Base-by-base conservation (phyloP, 2,113 vertebrate genomes). In the Indri indri region DNA sequence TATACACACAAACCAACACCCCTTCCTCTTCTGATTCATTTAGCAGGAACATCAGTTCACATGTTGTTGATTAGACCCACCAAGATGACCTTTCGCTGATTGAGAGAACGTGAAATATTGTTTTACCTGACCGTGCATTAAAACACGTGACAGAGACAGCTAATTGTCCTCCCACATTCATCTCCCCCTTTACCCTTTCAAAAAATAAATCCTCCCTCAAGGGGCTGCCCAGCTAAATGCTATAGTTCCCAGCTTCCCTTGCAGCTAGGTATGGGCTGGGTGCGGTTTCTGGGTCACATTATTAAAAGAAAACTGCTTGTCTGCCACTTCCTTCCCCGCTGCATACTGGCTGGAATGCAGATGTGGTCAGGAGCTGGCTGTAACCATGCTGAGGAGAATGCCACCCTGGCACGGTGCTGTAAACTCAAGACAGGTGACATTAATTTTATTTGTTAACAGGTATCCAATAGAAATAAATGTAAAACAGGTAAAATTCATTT, bases 401-500 rank as follows among this genome's bases (percentile, higher is more conserved):
- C 7, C 17, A 59, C n/a, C 32, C 13, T 18, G 70, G 61, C 77
- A 71, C 2, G 40, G 65, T 59, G 37, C 32, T 63, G 7, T 61
- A 91, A 77, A 16, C 22, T 57, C 22, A 65, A 45, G 3, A 3
- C 66, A 50, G 32, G 8, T 54, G 20, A 88, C 90, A 77, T 52
- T 70, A 37, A 88, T 25, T 85, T 42, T 90, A 71, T 57, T 85
- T 83, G 5, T 65, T 91, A 82, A 54, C 25, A 88, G 71, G 3
- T 22, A 59, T 27, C 32, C 22, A 77, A 37, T 23, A 96, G 32
- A 25, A 65, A 23, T 30, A 65, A 74, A 54, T 54, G 40, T 50
- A 96, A 97, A 90, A 66, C 30, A 90, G 27, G 32, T 40, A 77
- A 92, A 61, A 80, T 80, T 95, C 34, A 79, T 68, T 82, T 81